Percentiles rank a stretch among this genome's conserved stretches.
Evolutionary conservation across 2,888 invertebrate genomes (phyloP).

Genomic region (Bugula neritina): DNA sequence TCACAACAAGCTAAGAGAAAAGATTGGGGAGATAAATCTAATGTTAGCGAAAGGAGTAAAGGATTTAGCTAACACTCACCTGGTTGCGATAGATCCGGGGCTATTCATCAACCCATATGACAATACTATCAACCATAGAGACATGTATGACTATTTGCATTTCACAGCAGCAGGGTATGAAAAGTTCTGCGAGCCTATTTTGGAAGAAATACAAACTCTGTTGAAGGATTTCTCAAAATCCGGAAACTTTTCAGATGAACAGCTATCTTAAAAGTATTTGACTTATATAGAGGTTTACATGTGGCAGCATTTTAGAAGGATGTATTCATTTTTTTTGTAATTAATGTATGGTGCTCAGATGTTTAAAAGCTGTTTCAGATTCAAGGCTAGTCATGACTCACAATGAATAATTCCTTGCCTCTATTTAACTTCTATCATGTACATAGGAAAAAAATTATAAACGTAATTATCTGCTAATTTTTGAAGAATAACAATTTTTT

Average conservation of each 20-base stretch:
- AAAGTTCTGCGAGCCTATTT: slow-evolving; percentile 57
- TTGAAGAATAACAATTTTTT: too few species aligned
- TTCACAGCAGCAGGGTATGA: slow-evolving; percentile 78
- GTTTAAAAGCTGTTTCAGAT: too few species aligned
- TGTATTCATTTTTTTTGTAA: too few species aligned
- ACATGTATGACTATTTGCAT: slow-evolving; percentile 86
- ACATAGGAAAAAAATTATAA: too few species aligned
- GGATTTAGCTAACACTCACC: slow-evolving; percentile 62
- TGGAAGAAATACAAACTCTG: slow-evolving; percentile 44
- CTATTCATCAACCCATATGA: slow-evolving; percentile 42
- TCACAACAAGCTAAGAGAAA: slow-evolving; percentile 73
- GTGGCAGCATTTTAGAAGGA: too few species aligned
- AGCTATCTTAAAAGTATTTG: slow-evolving; percentile 1
- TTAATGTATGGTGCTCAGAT: too few species aligned
- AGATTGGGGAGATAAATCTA: slow-evolving; percentile 70
- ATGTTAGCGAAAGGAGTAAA: slow-evolving; percentile 64
- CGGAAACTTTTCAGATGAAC: slow-evolving; percentile 9
- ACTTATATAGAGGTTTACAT: too few species aligned
- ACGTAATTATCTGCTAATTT: too few species aligned
- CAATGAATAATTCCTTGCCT: too few species aligned
- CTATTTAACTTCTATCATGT: too few species aligned
- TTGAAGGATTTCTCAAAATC: slow-evolving; percentile 20
- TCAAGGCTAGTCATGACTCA: too few species aligned
- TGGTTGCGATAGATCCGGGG: slow-evolving; percentile 72
- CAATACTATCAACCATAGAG: slow-evolving; percentile 75